These are phyloP conservation scores for Oryzaephilus surinamensis DNA, from an alignment of 1,140 invertebrate genomes.

Conservation along the genomic window DNA sequence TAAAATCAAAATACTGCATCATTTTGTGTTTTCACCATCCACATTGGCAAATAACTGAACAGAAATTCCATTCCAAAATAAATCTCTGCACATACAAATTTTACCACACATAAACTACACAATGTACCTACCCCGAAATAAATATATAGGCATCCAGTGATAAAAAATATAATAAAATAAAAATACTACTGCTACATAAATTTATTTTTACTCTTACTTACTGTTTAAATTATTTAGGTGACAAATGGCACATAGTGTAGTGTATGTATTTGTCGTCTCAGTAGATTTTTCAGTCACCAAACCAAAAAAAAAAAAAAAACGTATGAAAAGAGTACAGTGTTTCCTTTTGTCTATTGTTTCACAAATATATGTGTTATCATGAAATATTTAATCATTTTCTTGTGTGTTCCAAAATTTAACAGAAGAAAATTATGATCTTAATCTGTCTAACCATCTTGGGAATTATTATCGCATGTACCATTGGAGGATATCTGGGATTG, in stretches of 20 bases:
- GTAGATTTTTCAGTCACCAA: conserved; percentile 1
- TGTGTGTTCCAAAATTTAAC: conserved; percentile 44
- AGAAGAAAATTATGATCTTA: conserved; percentile 99
- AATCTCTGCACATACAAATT: too few relatives aligned
- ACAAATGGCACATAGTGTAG: conserved; percentile 15
- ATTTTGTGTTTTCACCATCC: too few relatives aligned
- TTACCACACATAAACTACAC: too few relatives aligned
- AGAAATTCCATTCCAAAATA: too few relatives aligned
- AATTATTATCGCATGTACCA: conserved; percentile 29
- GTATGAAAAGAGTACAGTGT: background rate
- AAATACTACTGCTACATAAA: too few relatives aligned
- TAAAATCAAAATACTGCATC: too few relatives aligned
- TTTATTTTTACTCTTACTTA: too few relatives aligned
- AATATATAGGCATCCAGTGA: too few relatives aligned
- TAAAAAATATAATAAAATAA: too few relatives aligned
- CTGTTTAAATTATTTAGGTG: conserved; percentile 9
- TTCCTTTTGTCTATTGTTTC: conserved; percentile 2
- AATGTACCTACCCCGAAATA: too few relatives aligned
- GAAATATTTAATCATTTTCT: too few relatives aligned
- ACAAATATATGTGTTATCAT: conserved; percentile 11
- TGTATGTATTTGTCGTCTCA: conserved; percentile 6
- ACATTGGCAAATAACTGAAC: too few relatives aligned
- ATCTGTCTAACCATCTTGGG: conserved; percentile 86
- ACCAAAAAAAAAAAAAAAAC: conserved; percentile 1
- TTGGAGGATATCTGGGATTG: conserved; percentile 33